A percentile compares a stretch with the other conserved stretches of the same genome.
phyloP scores from a whole-genome alignment of 2,797 vertebrate species.

The Enoplosus armatus region DNA sequence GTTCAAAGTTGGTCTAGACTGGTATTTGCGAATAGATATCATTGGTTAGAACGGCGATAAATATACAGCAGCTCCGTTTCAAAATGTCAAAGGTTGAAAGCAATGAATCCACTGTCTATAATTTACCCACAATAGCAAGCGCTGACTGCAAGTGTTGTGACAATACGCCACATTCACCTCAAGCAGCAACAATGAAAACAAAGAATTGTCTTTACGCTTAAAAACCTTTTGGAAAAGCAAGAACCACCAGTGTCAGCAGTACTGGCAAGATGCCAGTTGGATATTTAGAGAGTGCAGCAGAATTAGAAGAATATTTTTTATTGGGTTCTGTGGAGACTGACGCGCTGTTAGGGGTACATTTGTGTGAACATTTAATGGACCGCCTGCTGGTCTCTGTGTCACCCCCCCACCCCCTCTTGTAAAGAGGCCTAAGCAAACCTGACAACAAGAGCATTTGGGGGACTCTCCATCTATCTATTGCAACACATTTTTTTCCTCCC shows the following conservation, averaged over 20 bases:
- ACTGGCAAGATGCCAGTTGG: constrained; percentile 9
- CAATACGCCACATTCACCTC: background rate
- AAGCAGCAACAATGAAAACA: constrained; percentile 1
- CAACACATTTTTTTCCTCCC: constrained; percentile 31
- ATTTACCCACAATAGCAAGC: constrained; percentile 10
- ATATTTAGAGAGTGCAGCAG: constrained; percentile 36
- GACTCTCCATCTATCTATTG: constrained; percentile 49
- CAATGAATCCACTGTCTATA: background rate
- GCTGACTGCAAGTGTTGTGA: background rate
- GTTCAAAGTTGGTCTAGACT: background rate
- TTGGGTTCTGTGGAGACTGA: constrained; percentile 25
- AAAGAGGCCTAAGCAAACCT: constrained; percentile 66
- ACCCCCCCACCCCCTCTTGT: constrained; percentile 15
- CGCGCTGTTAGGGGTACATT: constrained; percentile 53
- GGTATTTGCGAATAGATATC: constrained; percentile 21
- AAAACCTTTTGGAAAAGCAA: background rate
- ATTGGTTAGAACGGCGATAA: constrained; percentile 6
- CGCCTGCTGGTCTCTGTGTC: constrained; percentile 53
- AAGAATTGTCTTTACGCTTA: background rate
- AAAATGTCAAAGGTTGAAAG: constrained; percentile 33
- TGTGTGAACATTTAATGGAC: constrained; percentile 77
- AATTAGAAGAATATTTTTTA: constrained; percentile 37
- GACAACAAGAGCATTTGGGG: constrained; percentile 73
- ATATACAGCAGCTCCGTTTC: background rate
- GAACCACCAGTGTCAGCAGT: background rate